Evolutionary conservation across 2,797 vertebrate genomes (phyloP).

Genomic region (Danionella dracula): DNA sequence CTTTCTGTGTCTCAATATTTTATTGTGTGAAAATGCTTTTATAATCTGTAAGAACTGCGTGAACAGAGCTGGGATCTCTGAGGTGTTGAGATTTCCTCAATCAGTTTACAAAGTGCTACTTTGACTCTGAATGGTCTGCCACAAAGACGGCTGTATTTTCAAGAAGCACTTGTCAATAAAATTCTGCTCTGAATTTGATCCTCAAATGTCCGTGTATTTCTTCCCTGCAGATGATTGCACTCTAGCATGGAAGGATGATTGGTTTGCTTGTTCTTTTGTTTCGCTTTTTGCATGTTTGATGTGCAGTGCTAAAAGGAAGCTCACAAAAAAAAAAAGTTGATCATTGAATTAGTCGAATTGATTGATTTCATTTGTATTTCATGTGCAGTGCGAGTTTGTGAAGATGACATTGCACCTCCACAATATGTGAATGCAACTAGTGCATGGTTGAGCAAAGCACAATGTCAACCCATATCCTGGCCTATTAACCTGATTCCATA

Average conservation of each 20-base stretch:
- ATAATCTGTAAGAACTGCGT: conserved; percentile 56
- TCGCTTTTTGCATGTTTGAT: conserved; percentile 38
- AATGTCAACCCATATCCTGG: conserved; percentile 58
- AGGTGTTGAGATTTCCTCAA: conserved; percentile 58
- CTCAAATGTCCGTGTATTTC: conserved; percentile 72
- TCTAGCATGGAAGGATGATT: conserved; percentile 55
- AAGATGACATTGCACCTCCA: conserved; percentile 37
- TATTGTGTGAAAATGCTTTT: conserved; percentile 68
- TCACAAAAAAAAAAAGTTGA: conserved; percentile 12
- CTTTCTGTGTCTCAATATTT: conserved; percentile 60
- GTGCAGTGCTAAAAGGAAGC: conserved; percentile 18
- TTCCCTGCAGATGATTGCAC: conserved; percentile 56
- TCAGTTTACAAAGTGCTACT: conserved; percentile 54
- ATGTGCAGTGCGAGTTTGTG: conserved; percentile 39
- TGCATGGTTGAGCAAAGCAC: conserved; percentile 66
- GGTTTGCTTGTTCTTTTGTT: conserved; percentile 24
- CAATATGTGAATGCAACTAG: conserved; percentile 10
- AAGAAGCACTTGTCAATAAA: conserved; percentile 77
- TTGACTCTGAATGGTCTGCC: conserved; percentile 32
- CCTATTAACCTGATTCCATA: conserved; percentile 56
- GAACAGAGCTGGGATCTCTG: conserved; percentile 58
- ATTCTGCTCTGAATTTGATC: conserved; percentile 71
- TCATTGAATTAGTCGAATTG: conserved; percentile 4
- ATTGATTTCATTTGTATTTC: conserved; percentile 3
- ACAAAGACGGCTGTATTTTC: conserved; percentile 46